phyloP scores from a whole-genome alignment of 2,888 invertebrate genomes.

The Lumbricus terrestris region DNA sequence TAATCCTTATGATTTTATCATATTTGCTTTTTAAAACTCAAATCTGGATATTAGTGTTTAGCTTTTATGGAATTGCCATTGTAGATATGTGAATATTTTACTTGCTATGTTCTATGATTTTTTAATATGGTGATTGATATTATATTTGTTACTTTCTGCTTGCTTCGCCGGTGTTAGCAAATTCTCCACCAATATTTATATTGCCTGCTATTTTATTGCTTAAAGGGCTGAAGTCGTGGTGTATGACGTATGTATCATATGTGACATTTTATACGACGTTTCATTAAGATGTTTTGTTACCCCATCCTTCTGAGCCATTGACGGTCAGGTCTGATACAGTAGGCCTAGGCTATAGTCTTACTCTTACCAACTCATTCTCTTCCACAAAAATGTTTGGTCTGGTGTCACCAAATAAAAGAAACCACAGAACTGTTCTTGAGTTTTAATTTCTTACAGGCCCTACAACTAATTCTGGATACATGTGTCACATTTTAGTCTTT shows the following conservation, averaged over 20 bases:
- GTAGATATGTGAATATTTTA: background rate
- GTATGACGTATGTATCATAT: background rate
- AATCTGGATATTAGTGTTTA: background rate
- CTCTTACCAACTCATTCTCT: background rate
- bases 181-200: background rate
- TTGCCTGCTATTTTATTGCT: background rate
- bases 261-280: background rate
- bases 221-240: background rate
- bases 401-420: no score
- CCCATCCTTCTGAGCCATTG: no score
- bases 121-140: background rate
- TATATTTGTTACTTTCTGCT: background rate
- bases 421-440: no score
- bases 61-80: background rate
- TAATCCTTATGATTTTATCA: no score
- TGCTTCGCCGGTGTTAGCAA: background rate
- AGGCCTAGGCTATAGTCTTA: background rate
- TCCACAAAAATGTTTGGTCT: no score
- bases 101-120: background rate
- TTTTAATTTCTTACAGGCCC: no score
- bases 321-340: background rate
- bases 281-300: background rate
- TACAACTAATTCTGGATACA: no score
- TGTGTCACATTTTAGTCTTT: no score
- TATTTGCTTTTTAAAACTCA: background rate